Evolutionary conservation across 53 echinoderm and acorn worm genomes (phyloP), one percentile per base, ranked within the genome.

Genomic region (Paracentrotus lividus): DNA sequence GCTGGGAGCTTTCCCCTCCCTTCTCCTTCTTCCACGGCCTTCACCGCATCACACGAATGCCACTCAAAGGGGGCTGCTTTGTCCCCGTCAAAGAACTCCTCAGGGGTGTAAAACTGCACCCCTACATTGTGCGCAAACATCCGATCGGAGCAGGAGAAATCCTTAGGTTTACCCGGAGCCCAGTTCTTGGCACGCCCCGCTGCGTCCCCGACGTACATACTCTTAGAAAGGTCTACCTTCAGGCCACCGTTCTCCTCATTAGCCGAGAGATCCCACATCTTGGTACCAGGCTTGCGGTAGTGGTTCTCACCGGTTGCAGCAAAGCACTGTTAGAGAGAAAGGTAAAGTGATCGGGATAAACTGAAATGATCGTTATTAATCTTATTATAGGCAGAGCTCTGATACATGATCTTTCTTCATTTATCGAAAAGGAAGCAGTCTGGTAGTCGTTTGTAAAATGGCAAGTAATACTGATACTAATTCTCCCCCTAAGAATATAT

Each of bases 91-190:
- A 97, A 98, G 57, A 93, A 98, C 94, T 97, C 98, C 78, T 98
- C 98, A 4, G 98, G 98, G 0, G 98, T 98, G 84, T 85, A 88
- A 36, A 98, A 98, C 60, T 94, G 67, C 10, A 98, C 93, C 8
- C 97, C 96, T 29, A 95, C 86, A 67, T 98, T 98, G 69, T 95
- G 94, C 2, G 98, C 98, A 78, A 98, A 98, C 97, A 95, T 98
- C 29, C 98, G 94, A 69, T 98, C 98, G 26, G 96, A 95, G 65
- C 96, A 96, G 42, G 98, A 98, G 93, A 98, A 98, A 57, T 98
- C 98, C 47, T 78, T 93, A 20, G 94, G 94, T 85, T 98, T 98
- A 12, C 94, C 95, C 1, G 96, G 97, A 3, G 98, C 97, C 98
- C 98, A 98, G 40, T 93, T 86, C 84, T 98, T 98, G 33, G 97